Evolutionary conservation across 2,797 vertebrate species (phyloP), one percentile per base, ranked within the genome.

Genomic region (Hyperoplus immaculatus): DNA sequence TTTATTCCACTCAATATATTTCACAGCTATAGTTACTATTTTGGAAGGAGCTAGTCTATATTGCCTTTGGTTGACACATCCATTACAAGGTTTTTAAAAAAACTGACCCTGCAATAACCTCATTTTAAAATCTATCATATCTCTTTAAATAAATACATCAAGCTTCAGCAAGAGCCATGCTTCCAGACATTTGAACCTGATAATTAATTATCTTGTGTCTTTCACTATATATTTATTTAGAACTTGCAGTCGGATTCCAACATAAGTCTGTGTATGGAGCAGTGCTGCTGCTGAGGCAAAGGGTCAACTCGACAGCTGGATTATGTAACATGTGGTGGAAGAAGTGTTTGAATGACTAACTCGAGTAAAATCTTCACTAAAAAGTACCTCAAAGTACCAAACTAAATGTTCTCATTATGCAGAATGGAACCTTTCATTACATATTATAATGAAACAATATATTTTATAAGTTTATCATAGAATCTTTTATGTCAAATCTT

Each of bases 271-370:
- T 60, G 0, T 46, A 2, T n/a, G 55, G 47, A 16, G 68, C 68
- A n/a, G 59, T 4, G 18, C 10, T 51, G 4, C 8, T 16, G 3
- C 41, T 56, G 41, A 15, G 10, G n/a, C 36, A 9, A 42, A 41
- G 8, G 18, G 29, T 68, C 64, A 42, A 18, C 46, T 46, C 16
- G 21, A 56, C 43, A 67, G 43, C 15, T 13, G 13, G 10, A 53
- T 64, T 45, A 64, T 53, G 54, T 21, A 63, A 69, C 50, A 50
- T 29, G 43, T 50, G 36, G 14, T 49, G 43, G 36, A 46, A 11
- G 38, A 69, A 38, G 15, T 43, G 53, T 38, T 69, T 16, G 6
- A 49, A 16, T 29, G 29, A 29, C 29, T 29, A 29, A 29, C 29
- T 29, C 29, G 29, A 29, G 29, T 29, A 29, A 29, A 29, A 29